phyloP scores from a whole-genome alignment of 2,797 vertebrate species.

The Pseudochirops corinnae region DNA sequence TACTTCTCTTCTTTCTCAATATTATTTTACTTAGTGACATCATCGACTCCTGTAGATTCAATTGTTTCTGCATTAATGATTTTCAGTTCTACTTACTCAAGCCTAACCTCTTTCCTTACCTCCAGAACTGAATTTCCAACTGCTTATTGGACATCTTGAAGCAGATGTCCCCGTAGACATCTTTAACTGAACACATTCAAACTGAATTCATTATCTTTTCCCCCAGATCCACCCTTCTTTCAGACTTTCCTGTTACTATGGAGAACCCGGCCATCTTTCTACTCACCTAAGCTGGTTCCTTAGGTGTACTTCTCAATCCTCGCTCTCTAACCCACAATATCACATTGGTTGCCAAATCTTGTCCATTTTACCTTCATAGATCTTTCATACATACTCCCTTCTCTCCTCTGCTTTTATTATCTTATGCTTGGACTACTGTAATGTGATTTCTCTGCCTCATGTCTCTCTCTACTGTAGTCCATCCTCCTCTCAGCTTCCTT shows the following conservation, averaged over 20 bases:
- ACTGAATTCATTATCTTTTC: not conserved
- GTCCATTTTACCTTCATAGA: not conserved
- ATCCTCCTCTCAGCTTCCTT: too few species aligned
- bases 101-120: not conserved
- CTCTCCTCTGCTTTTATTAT: not conserved
- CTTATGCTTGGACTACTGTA: not conserved
- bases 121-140: not conserved
- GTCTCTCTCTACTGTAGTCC: too few species aligned
- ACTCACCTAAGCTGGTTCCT: not conserved
- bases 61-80: too few species aligned
- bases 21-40: not conserved
- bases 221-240: not conserved
- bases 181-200: not conserved
- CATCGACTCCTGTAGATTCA: too few species aligned
- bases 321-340: not conserved
- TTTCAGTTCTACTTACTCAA: too few species aligned
- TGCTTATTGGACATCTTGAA: not conserved
- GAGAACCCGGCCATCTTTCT: not conserved
- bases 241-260: not conserved
- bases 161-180: not conserved
- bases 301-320: not conserved
- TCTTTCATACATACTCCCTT: not conserved
- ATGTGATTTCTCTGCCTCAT: too few species aligned
- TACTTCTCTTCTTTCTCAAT: not conserved
- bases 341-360: not conserved